Evolutionary conservation across 2,888 invertebrate genomes (phyloP).

Genomic region (Apoda limacodes): DNA sequence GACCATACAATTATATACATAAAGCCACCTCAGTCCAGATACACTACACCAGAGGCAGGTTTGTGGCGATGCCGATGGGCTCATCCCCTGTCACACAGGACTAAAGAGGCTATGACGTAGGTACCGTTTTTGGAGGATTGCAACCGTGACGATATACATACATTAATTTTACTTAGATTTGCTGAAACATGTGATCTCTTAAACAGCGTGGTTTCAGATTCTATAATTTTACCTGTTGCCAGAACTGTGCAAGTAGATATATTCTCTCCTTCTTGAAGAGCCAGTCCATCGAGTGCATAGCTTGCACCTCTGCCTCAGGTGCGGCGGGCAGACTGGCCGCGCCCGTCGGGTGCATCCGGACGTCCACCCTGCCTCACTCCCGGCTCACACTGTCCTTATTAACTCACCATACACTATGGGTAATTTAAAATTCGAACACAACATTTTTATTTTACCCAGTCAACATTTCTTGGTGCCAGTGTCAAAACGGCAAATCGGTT

Average conservation of each 20-base stretch:
- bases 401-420: constrained; percentile 23
- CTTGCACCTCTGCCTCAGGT: constrained; percentile 91
- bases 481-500: constrained; percentile 33
- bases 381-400: constrained; percentile 43
- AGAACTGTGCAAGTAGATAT: constrained; percentile 93
- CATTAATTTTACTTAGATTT: no score
- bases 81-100: no score
- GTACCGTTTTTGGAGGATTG: no score
- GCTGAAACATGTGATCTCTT: no score
- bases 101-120: no score
- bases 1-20: no score
- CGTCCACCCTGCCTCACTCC: constrained; percentile 43
- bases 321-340: constrained; percentile 81
- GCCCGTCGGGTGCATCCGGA: constrained; percentile 82
- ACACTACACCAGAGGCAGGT: no score
- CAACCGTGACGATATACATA: no score
- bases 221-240: constrained; percentile 99
- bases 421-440: constrained; percentile 5
- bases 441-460: constrained; percentile 24
- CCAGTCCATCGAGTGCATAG: constrained; percentile 97
- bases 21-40: no score
- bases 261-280: constrained; percentile 96
- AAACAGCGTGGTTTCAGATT: no score
- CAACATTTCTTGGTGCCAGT: constrained; percentile 20
- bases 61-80: no score